These are phyloP conservation scores for Capitella teleta DNA, from an alignment of 1,140 invertebrate genomes.

Conservation along the genomic window DNA sequence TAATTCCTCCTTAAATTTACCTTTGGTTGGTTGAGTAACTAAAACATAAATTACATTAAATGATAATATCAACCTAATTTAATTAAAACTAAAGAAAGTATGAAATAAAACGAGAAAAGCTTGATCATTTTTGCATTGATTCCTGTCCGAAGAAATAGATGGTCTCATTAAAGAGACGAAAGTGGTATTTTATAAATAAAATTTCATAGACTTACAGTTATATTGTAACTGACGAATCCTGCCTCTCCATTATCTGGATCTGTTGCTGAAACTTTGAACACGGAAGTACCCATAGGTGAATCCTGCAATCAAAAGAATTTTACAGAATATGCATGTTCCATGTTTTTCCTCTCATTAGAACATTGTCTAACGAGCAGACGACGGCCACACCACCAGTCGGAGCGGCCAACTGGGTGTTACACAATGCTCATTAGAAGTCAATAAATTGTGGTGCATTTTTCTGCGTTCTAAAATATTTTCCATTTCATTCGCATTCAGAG, in stretches of 20 bases:
- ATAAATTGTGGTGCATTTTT: not conserved
- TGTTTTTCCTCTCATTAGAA: not conserved
- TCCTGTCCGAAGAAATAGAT: not conserved
- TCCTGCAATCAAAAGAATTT: constrained; percentile 3
- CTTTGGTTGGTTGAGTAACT: too few relatives aligned
- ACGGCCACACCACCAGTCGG: not conserved
- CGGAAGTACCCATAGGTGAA: not conserved
- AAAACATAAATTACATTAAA: not conserved
- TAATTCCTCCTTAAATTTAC: too few relatives aligned
- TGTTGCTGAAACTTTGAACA: constrained; percentile 6
- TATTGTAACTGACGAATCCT: constrained; percentile 3
- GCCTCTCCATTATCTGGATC: constrained; percentile 3
- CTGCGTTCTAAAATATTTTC: not conserved
- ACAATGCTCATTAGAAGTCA: not conserved
- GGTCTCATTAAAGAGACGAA: not conserved
- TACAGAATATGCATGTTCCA: not conserved
- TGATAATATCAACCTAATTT: not conserved
- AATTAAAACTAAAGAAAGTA: not conserved
- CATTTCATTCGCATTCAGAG: not conserved
- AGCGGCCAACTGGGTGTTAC: not conserved
- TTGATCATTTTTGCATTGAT: not conserved
- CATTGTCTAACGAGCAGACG: too few relatives aligned
- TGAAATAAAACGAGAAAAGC: not conserved
- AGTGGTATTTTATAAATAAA: not conserved
- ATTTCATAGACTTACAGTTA: constrained; percentile 1